phyloP scores from a whole-genome alignment of 2,113 vertebrate species.

The Tachysurus fulvidraco region DNA sequence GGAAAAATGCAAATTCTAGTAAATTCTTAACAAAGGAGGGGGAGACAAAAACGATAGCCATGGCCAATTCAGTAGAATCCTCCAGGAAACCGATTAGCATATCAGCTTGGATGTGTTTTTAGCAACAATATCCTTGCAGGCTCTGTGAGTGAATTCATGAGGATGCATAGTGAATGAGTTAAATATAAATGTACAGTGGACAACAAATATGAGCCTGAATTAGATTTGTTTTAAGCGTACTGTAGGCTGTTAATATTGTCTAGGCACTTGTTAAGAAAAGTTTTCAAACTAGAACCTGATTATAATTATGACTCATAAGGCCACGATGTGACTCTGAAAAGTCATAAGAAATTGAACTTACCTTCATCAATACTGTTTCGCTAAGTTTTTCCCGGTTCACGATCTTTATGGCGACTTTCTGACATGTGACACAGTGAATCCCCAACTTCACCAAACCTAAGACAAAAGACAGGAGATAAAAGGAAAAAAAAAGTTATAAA shows the following conservation, averaged over 20 bases:
- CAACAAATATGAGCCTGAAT: neutral
- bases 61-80: neutral
- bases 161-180: neutral
- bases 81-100: neutral
- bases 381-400: slow-evolving; percentile 99
- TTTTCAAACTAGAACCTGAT: neutral
- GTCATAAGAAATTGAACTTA: slow-evolving; percentile 50
- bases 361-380: slow-evolving; percentile 92
- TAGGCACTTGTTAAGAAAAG: neutral
- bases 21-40: neutral
- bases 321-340: neutral
- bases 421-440: slow-evolving; percentile 97
- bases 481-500: slow-evolving; percentile 40
- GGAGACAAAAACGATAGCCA: neutral
- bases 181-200: neutral
- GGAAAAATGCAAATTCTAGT: neutral
- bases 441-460: slow-evolving; percentile 96
- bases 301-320: neutral
- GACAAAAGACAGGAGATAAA: neutral
- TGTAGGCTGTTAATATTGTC: neutral
- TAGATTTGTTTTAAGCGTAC: neutral
- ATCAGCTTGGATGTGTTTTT: neutral
- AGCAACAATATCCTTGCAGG: neutral
- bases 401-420: slow-evolving; percentile 99
- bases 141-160: neutral